A percentile compares a stretch with the other conserved stretches of the same genome.
phyloP scores from a whole-genome alignment of 2,797 vertebrate genomes.

The Gadopsis marmoratus region DNA sequence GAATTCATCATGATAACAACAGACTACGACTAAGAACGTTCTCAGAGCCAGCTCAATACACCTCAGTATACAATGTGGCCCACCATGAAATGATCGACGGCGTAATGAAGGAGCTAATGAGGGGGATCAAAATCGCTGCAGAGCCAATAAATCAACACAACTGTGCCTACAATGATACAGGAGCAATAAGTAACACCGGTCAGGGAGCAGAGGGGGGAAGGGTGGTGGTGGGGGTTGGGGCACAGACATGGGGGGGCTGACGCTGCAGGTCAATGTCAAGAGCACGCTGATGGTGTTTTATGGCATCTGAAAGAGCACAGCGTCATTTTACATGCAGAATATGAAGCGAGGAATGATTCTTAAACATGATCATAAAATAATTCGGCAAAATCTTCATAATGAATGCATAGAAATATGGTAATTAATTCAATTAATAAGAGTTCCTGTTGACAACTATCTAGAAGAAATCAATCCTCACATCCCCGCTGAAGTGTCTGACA shows the following conservation, averaged over 20 bases:
- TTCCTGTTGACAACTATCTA: conserved; percentile 36
- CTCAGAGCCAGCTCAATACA: conserved; percentile 61
- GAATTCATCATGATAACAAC: conserved; percentile 54
- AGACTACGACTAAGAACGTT: conserved; percentile 28
- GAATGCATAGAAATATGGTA: conserved; percentile 35
- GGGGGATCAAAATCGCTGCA: conserved; percentile 79
- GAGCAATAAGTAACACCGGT: conserved; percentile 77
- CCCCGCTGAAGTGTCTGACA: conserved; percentile 42
- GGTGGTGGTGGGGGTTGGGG: conserved; percentile 3
- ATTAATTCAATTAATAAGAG: conserved; percentile 36
- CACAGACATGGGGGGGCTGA: conserved; percentile 22
- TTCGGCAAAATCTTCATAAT: conserved; percentile 4
- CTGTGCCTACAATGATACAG: conserved; percentile 75
- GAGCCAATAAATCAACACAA: conserved; percentile 85
- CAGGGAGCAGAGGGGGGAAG: conserved; percentile 31
- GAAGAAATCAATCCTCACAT: conserved; percentile 61
- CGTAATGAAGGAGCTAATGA: conserved; percentile 86
- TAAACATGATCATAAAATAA: not conserved
- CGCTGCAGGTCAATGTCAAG: conserved; percentile 71
- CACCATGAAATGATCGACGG: conserved; percentile 77
- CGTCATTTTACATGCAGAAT: conserved; percentile 29
- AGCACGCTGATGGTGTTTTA: conserved; percentile 51
- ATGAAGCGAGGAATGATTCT: conserved; percentile 2
- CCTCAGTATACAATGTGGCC: conserved; percentile 64
- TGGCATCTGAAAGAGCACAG: conserved; percentile 28